phyloP scores from a whole-genome alignment of 1,140 invertebrate genomes.

The Teleogryllus occipitalis region DNA sequence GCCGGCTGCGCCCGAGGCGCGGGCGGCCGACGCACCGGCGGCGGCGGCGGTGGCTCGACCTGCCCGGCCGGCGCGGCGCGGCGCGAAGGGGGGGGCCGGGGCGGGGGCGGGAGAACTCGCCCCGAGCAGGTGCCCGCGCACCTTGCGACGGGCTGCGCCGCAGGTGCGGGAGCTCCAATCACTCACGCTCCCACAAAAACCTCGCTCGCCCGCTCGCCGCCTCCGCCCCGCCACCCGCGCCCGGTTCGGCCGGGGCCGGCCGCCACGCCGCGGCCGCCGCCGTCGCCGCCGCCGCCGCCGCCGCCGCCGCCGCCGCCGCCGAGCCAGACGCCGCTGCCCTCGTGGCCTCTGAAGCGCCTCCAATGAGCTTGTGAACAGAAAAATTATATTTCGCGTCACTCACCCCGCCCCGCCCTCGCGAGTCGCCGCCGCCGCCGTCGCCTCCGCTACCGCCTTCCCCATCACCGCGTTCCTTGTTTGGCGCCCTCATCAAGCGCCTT shows the following conservation, averaged over 20 bases:
- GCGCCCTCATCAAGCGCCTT: not conserved
- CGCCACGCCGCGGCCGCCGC: too few relatives aligned
- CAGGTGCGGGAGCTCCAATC: not conserved
- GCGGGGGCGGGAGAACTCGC: not conserved
- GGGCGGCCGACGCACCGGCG: too few relatives aligned
- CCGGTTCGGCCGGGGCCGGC: not conserved
- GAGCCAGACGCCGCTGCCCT: too few relatives aligned
- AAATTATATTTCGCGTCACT: not conserved
- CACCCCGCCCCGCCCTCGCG: not conserved
- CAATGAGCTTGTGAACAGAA: not conserved
- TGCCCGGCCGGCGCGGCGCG: too few relatives aligned
- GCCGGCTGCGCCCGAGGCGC: too few relatives aligned
- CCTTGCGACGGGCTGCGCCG: not conserved
- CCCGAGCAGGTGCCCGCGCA: not conserved
- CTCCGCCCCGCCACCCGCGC: too few relatives aligned
- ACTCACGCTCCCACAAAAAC: not conserved
- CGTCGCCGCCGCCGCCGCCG: too few relatives aligned
- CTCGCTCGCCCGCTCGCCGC: not conserved
- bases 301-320: too few relatives aligned
- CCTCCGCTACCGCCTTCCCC: not conserved
- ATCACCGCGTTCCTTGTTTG: not conserved
- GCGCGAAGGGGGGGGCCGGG: too few relatives aligned
- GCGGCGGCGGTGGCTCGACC: too few relatives aligned
- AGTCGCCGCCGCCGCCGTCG: too few relatives aligned
- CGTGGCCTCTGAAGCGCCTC: not conserved